Conservation (phyloP, 2,113 vertebrate species). For the Microcebus griseorufus region DNA sequence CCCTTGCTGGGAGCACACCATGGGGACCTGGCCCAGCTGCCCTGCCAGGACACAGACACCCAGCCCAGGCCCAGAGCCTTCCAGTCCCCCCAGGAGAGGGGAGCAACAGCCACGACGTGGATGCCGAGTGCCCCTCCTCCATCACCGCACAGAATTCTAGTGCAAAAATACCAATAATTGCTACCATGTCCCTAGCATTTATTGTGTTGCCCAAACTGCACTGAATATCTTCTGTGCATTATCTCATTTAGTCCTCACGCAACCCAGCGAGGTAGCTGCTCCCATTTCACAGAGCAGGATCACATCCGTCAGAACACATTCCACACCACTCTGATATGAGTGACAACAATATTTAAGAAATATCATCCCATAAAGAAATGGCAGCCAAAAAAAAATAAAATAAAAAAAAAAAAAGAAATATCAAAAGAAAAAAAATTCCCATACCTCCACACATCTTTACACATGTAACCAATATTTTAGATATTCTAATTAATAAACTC, state of each 20-base stretch:
- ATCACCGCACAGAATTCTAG: background rate
- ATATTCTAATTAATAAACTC: background rate
- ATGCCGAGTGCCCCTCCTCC: background rate
- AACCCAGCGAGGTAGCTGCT: background rate
- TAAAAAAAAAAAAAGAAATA: no score
- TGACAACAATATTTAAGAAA: background rate
- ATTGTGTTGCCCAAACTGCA: background rate
- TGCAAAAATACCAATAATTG: background rate
- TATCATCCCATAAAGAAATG: no score
- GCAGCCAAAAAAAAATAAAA: no score
- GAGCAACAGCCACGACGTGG: background rate
- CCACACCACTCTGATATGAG: background rate
- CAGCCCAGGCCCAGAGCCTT: slow-evolving; percentile 24
- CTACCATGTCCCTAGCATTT: background rate
- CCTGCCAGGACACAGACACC: slow-evolving; percentile 37
- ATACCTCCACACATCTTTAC: background rate
- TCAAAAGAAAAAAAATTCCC: background rate
- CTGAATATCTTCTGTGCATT: background rate
- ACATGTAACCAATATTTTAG: background rate
- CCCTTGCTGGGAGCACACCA: background rate
- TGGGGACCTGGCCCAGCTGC: slow-evolving; percentile 48
- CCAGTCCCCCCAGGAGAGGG: background rate
- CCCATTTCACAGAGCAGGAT: background rate
- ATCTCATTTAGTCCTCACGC: background rate
- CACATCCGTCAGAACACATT: background rate